These are phyloP conservation scores for Darevskia nairensis DNA, from an alignment of 2,797 vertebrate genomes.

Conservation along the genomic window DNA sequence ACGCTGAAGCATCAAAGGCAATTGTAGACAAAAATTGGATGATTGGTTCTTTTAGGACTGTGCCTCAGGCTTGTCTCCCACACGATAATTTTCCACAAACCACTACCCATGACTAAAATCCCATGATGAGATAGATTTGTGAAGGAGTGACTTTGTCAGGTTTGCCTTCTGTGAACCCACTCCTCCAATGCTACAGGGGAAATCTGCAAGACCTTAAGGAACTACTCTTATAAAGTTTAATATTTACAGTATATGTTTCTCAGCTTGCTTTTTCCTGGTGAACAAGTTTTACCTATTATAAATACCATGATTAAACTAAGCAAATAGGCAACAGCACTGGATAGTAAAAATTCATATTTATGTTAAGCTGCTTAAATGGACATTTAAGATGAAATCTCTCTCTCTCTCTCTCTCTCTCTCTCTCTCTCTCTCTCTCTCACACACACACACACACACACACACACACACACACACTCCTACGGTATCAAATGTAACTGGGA, in stretches of 20 bases:
- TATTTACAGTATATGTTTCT: not conserved
- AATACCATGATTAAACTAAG: conserved; percentile 4
- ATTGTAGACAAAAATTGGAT: not conserved
- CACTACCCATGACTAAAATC: not conserved
- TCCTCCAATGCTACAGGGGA: too few species aligned
- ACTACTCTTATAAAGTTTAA: not conserved
- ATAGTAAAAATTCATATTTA: conserved; percentile 48
- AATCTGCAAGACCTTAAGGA: not conserved
- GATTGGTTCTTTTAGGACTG: not conserved
- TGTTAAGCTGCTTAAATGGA: conserved; percentile 34
- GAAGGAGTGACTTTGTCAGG: not conserved
- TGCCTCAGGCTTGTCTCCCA: not conserved
- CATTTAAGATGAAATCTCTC: conserved; percentile 7
- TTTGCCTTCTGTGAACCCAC: not conserved
- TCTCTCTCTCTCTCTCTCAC: conserved; percentile 9
- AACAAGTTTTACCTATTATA: not conserved
- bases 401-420: conserved; percentile 47
- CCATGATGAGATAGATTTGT: not conserved
- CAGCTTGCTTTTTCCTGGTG: not conserved
- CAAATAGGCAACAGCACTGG: conserved; percentile 35
- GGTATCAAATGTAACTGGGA: conserved; percentile 76
- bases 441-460: not conserved
- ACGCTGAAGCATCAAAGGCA: not conserved
- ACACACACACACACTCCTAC: conserved; percentile 59
- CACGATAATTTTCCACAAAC: not conserved